Evolutionary conservation across 2,113 vertebrate species (phyloP).

Genomic region (Cranoglanis bouderius): DNA sequence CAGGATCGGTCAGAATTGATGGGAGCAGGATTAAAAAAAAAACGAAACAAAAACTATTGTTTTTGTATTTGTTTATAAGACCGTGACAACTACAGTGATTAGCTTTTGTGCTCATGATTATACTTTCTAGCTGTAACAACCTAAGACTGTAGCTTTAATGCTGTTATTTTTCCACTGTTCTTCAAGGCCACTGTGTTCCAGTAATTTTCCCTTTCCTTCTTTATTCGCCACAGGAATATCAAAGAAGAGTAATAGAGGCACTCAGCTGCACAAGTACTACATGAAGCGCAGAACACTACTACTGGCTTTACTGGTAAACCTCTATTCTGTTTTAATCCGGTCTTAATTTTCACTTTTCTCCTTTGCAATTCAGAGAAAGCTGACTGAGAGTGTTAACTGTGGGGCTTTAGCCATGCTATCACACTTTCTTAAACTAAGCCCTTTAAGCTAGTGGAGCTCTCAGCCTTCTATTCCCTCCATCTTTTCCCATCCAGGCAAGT

Average conservation of each 20-base stretch:
- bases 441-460: background rate
- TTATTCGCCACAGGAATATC: conserved; percentile 79
- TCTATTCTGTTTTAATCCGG: background rate
- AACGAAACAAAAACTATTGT: background rate
- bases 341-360: background rate
- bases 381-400: background rate
- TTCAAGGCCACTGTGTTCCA: background rate
- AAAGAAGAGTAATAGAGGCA: conserved; percentile 95
- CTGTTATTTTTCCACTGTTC: background rate
- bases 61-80: background rate
- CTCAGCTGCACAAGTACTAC: conserved; percentile 98
- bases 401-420: background rate
- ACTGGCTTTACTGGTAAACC: conserved; percentile 86
- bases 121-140: background rate
- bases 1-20: background rate
- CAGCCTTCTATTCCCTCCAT: too few relatives aligned
- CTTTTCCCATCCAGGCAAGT: conserved; percentile 79
- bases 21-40: background rate
- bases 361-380: background rate
- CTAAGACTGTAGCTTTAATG: background rate
- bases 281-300: conserved; percentile 94
- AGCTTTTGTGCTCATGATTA: background rate
- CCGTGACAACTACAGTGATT: background rate
- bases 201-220: background rate
- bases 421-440: background rate